A percentile compares a stretch with the other conserved stretches of the same genome.
These are phyloP conservation scores for Apteryx mantelli DNA, from an alignment of 2,113 vertebrate species.

Conservation along the genomic window DNA sequence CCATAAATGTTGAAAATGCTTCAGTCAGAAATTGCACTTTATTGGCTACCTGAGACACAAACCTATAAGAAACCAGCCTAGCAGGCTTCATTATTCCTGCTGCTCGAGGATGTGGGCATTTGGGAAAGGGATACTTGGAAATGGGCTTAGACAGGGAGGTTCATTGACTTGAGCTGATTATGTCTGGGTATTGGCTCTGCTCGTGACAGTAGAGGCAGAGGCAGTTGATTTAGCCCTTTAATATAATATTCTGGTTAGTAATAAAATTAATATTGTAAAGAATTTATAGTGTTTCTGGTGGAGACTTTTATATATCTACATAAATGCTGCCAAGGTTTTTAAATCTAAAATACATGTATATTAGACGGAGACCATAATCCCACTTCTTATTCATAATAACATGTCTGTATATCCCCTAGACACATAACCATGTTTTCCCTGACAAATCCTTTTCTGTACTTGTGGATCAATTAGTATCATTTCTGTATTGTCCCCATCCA, in stretches of 20 bases:
- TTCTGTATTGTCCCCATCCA: not conserved
- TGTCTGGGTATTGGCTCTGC: not conserved
- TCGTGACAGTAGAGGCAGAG: not conserved
- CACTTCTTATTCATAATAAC: not conserved
- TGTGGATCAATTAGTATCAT: constrained; percentile 24
- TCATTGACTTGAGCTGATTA: not conserved
- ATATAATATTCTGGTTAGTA: not conserved
- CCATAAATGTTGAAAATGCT: not conserved
- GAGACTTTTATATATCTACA: not conserved
- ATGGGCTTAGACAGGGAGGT: not conserved
- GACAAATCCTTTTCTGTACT: not conserved
- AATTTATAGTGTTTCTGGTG: not conserved
- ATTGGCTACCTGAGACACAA: not conserved
- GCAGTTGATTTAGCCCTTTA: not conserved
- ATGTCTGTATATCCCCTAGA: not conserved
- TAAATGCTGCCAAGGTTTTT: not conserved
- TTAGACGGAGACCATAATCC: not conserved
- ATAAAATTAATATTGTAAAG: constrained; percentile 7
- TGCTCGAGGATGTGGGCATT: not conserved
- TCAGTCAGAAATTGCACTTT: not conserved
- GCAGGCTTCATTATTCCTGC: not conserved
- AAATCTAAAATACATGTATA: not conserved
- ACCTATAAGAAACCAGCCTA: not conserved
- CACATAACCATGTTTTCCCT: not conserved
- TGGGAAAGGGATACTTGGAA: not conserved